Base-by-base conservation (phyloP, 2,113 vertebrate species). In the Ahaetulla prasina region DNA sequence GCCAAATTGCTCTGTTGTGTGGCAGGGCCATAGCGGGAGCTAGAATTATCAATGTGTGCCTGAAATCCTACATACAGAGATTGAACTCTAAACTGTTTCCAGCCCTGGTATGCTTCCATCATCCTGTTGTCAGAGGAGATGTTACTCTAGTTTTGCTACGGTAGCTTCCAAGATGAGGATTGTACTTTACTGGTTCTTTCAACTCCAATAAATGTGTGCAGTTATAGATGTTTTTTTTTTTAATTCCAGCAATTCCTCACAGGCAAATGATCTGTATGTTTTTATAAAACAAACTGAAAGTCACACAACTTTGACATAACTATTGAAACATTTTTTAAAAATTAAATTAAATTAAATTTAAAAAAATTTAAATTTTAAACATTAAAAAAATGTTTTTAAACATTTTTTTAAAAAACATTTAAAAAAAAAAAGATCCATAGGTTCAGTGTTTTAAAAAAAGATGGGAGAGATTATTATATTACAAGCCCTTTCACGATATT, bases 1-100 rank as follows among this genome's bases (percentile, higher is more conserved):
- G 94, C 95, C 96, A 95, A 84, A 18, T 94, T 96, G 95, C 94
- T 96, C 93, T 91, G 95, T 95, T 96, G 94, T 95, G 94, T 89
- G 95, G 95, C 95, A 91, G 94, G 95, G 95, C 95, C 39, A 45
- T 60, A 95, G 94, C 94, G 92, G 94, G 95, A n/a, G 0, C 50
- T 39, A 91, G 87, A 93, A 94, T 89, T 92, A 86, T 85, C 45
- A 60, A 39, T 63, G 54, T 91, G 90, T 94, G 92, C 95, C 96
- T 94, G 92, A 96, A 97, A 94, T 87, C 94, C 88, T 89, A 27
- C 92, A 93, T 87, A 92, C 85, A 96, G 80, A 89, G 87, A 94
- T 90, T 91, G 11, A 60, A 94, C 95, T 96, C 27, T 96, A 90
- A 94, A 93, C 94, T 94, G 94, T 93, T 94, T 96, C 96, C 91